These are phyloP conservation scores for Pilophorus perplexus DNA, from an alignment of 2,888 invertebrate genomes.

Conservation along the genomic window DNA sequence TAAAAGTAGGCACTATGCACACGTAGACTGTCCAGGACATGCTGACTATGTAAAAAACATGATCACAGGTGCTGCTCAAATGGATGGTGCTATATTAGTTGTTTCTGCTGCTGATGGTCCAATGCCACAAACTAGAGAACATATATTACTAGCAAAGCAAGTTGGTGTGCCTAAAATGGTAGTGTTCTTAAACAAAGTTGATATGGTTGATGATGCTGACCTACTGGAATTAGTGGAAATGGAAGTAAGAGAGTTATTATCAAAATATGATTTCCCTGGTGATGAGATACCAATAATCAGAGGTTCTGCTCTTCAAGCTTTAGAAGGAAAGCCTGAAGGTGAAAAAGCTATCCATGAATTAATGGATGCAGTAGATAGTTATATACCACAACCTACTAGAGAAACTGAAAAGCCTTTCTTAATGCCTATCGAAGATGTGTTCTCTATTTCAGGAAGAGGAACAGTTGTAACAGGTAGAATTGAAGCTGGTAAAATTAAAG, in stretches of 20 bases:
- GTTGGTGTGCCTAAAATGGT: slow-evolving; percentile 75
- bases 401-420: no score
- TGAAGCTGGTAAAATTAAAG: no score
- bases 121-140: slow-evolving; percentile 95
- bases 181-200: slow-evolving; percentile 89
- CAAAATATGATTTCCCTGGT: slow-evolving; percentile 81
- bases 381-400: no score
- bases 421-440: no score
- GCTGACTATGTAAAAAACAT: slow-evolving; percentile 90
- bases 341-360: no score
- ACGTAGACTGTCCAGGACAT: slow-evolving; percentile 90
- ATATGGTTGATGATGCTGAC: slow-evolving; percentile 72
- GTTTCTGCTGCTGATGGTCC: slow-evolving; percentile 91
- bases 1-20: slow-evolving; percentile 74
- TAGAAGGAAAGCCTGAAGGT: slow-evolving; percentile 70
- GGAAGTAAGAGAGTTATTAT: slow-evolving; percentile 81
- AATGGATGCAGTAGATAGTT: no score
- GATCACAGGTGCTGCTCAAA: slow-evolving; percentile 93
- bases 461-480: no score
- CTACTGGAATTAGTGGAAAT: slow-evolving; percentile 75
- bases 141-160: slow-evolving; percentile 85
- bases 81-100: slow-evolving; percentile 90
- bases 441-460: no score
- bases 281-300: slow-evolving; percentile 66
- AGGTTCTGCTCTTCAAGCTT: slow-evolving; percentile 83